Evolutionary conservation across 2,797 vertebrate genomes (phyloP), one percentile per base, ranked within the genome.

Genomic region (Labroides dimidiatus): DNA sequence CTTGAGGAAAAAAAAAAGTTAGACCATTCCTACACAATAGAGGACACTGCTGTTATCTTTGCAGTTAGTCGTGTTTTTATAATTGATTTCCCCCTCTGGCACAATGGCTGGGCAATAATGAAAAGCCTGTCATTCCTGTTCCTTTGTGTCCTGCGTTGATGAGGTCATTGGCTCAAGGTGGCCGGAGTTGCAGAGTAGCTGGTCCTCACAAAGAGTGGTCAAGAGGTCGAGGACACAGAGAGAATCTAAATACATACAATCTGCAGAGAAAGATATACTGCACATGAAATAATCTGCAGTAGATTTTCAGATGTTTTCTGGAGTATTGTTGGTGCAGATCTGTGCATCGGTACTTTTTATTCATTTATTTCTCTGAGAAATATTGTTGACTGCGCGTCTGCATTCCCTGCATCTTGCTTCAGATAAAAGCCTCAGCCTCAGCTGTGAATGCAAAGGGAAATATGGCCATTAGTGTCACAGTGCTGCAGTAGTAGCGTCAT

Each of bases 41-140:
- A 91, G 89, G 88, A 92, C 88, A 88, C 75, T 63, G 75, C 86
- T 90, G 92, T 95, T 93, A 93, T 92, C 85, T 89, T 88, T 90
- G 86, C 92, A 91, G 90, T 93, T 94, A 92, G 91, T 91, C 89
- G 81, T 93, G 91, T 92, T 94, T 93, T 93, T 92, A 92, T 94
- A 94, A 95, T 95, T 94, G 93, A 94, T 94, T 93, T 93, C 91
- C 87, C 85, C 84, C 86, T 76, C 61, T 16, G 69, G 88, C 86
- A 93, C 93, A 94, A 94, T 90, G 81, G 91, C 78, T 55, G 75
- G 79, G 84, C 91, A 91, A 91, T 92, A 90, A 92, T 90, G 91
- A 93, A 93, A 94, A 92, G 84, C 69, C 92, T 90, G 91, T 92
- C 89, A 89, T 89, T 93, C 88, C 91, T 89, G 82, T 84, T 87